Conservation (phyloP, 1,140 invertebrate genomes). For the Trypoxylus dichotomus region DNA sequence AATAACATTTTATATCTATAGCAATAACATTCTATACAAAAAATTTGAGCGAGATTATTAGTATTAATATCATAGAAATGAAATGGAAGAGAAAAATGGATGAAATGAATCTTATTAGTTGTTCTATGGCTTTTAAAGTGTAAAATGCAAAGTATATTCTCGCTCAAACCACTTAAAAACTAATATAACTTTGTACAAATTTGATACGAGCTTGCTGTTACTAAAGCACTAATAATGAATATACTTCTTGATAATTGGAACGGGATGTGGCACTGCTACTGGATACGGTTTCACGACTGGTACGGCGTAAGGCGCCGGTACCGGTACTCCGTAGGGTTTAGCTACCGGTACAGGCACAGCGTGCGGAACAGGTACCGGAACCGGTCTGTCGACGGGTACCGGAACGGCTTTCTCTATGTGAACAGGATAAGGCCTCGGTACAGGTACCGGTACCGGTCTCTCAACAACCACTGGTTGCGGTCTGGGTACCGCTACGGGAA, state of each 20-base stretch:
- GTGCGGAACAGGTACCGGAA: conserved; percentile 49
- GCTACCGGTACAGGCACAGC: conserved; percentile 63
- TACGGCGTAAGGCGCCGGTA: conserved; percentile 59
- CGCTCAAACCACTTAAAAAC: background rate
- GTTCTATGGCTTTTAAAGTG: background rate
- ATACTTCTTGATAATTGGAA: conserved; percentile 28
- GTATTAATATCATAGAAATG: background rate
- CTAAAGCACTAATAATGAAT: background rate
- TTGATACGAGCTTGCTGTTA: background rate
- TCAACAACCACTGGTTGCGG: conserved; percentile 51
- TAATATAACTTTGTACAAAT: background rate
- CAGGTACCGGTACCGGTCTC: conserved; percentile 48
- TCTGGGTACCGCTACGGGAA: conserved; percentile 48
- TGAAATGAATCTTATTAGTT: background rate
- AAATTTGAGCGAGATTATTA: background rate
- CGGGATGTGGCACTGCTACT: conserved; percentile 56
- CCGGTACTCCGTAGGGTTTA: conserved; percentile 50
- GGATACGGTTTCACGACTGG: conserved; percentile 57
- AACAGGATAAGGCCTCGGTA: conserved; percentile 60
- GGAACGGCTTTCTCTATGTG: conserved; percentile 55
- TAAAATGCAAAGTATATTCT: background rate
- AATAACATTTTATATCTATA: too few species aligned
- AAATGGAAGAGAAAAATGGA: background rate
- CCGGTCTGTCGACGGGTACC: conserved; percentile 39
- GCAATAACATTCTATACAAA: too few species aligned